Evolutionary conservation across 1,140 invertebrate genomes (phyloP).

Genomic region (Scaptomyza montana): DNA sequence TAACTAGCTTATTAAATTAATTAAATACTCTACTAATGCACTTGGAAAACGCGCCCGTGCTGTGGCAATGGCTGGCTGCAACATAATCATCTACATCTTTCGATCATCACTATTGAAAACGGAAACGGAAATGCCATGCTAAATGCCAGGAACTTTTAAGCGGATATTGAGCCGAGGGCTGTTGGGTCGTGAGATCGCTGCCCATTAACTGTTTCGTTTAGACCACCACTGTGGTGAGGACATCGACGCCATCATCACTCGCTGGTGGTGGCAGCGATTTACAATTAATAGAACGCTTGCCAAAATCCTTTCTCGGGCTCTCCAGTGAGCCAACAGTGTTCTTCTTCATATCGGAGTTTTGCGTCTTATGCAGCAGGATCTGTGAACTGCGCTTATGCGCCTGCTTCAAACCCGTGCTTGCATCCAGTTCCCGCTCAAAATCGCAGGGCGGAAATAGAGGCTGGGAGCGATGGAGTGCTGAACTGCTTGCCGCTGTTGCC

Average conservation of each 20-base stretch:
- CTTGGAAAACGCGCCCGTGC: constrained; percentile 69
- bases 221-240: constrained; percentile 85
- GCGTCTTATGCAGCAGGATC: constrained; percentile 89
- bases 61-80: constrained; percentile 29
- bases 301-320: constrained; percentile 91
- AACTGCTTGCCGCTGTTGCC: constrained; percentile 84
- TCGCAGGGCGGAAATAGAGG: constrained; percentile 85
- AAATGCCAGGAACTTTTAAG: constrained; percentile 48
- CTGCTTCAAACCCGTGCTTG: constrained; percentile 65
- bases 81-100: background rate
- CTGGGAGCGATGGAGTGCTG: constrained; percentile 86
- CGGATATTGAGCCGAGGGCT: constrained; percentile 49
- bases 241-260: constrained; percentile 84
- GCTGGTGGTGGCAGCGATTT: constrained; percentile 83
- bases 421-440: constrained; percentile 76
- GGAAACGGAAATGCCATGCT: constrained; percentile 29
- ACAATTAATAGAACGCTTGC: constrained; percentile 86
- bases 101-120: background rate
- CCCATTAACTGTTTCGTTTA: constrained; percentile 49
- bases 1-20: constrained; percentile 42
- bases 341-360: constrained; percentile 90
- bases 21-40: constrained; percentile 72
- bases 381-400: constrained; percentile 85
- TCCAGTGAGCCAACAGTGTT: constrained; percentile 90
- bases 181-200: constrained; percentile 64